Evolutionary conservation across 2,797 vertebrate species (phyloP).

Genomic region (Centropyge bicolor): DNA sequence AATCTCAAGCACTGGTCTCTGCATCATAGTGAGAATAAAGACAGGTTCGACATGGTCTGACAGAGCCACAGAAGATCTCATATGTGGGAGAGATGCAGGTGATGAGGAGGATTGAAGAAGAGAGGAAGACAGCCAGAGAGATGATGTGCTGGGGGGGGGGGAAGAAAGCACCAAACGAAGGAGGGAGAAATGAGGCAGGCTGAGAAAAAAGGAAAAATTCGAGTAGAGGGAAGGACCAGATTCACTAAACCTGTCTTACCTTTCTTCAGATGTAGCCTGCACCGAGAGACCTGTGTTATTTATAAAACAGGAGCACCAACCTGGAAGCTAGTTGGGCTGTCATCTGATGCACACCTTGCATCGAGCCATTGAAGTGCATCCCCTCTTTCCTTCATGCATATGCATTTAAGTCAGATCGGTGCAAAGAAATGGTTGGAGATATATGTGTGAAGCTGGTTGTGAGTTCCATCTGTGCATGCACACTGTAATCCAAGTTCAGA

Average conservation of each 20-base stretch:
- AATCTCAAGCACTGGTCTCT: conserved; percentile 19
- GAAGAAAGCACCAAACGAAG: not conserved
- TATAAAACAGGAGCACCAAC: conserved; percentile 38
- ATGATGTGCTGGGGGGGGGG: not conserved
- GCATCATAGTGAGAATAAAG: not conserved
- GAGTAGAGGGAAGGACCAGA: not conserved
- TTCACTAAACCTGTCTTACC: conserved; percentile 13
- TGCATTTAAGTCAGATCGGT: conserved; percentile 17
- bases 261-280: conserved; percentile 1
- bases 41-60: conserved; percentile 2
- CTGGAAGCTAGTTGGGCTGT: conserved; percentile 4
- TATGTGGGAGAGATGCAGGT: conserved; percentile 10
- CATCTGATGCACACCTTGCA: conserved; percentile 31
- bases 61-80: conserved; percentile 28
- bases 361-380: conserved; percentile 25
- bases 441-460: not conserved
- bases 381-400: conserved; percentile 20
- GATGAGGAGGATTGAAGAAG: conserved; percentile 16
- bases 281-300: conserved; percentile 39
- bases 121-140: not conserved
- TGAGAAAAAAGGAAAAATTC: conserved; percentile 4
- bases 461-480: not conserved
- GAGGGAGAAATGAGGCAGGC: conserved; percentile 3
- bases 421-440: not conserved
- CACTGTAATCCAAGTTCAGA: conserved; percentile 7